Conservation (phyloP, 2,113 vertebrate species). For the Oreochromis spilurus region DNA sequence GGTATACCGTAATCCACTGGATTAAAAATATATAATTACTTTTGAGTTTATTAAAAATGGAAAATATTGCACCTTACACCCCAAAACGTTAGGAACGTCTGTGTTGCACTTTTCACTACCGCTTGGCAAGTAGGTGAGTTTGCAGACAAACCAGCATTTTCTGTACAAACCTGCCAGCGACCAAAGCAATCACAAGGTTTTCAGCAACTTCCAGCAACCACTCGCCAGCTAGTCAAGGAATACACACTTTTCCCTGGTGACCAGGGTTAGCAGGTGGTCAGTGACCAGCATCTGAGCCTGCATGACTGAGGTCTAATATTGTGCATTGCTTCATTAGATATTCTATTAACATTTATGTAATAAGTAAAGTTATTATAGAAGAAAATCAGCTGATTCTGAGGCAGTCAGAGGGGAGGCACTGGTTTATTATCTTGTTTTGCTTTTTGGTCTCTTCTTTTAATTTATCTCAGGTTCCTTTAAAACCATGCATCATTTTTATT, state of each 20-base stretch:
- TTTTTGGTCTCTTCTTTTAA: neutral
- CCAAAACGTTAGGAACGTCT: neutral
- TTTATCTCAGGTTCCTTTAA: neutral
- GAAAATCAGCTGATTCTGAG: neutral
- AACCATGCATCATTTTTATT: neutral
- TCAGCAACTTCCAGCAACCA: neutral
- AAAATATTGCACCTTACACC: neutral
- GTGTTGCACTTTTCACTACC: neutral
- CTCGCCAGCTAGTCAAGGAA: neutral
- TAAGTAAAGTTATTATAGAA: neutral
- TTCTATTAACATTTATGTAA: neutral
- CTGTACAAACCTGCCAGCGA: neutral
- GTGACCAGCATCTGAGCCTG: neutral
- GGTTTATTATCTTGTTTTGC: neutral
- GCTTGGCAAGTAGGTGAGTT: neutral
- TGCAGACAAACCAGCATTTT: neutral
- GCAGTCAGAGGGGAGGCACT: neutral
- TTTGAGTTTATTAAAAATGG: neutral
- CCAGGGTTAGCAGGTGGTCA: neutral
- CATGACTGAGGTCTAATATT: neutral
- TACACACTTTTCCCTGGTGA: neutral
- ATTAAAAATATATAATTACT: neutral
- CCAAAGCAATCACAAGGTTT: neutral
- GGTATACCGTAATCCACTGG: neutral
- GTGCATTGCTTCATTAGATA: neutral